Conservation (phyloP, 2,888 invertebrate genomes). For the Latrodectus hesperus region DNA sequence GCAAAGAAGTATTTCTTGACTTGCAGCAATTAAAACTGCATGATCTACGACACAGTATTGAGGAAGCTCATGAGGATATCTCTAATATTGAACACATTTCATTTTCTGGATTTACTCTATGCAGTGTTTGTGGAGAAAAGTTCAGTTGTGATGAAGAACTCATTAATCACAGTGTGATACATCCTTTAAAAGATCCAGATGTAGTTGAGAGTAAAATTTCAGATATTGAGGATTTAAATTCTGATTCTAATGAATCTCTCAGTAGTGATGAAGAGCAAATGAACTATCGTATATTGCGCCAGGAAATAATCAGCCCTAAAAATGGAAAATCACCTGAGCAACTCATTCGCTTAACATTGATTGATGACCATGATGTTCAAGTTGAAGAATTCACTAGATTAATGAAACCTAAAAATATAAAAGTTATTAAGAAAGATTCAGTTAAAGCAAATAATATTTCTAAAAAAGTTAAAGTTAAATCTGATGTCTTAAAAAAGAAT, state of each 20-base stretch:
- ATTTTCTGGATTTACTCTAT: neutral
- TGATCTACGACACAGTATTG: conserved; percentile 26
- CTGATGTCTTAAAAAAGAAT: too few relatives aligned
- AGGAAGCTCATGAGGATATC: conserved; percentile 18
- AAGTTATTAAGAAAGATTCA: neutral
- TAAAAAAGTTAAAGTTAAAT: too few relatives aligned
- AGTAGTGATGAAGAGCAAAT: neutral
- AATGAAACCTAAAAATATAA: neutral
- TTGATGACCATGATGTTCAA: neutral
- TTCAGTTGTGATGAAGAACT: conserved; percentile 7
- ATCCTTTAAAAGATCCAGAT: neutral
- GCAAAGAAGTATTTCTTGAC: conserved; percentile 21
- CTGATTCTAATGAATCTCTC: neutral
- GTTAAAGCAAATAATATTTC: too few relatives aligned
- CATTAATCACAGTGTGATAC: neutral
- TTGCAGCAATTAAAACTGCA: conserved; percentile 25
- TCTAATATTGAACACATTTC: neutral
- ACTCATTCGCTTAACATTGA: neutral
- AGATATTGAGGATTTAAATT: neutral
- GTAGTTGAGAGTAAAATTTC: neutral
- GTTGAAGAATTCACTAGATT: neutral
- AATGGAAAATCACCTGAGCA: neutral
- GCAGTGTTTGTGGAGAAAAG: conserved; percentile 1
- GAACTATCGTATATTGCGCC: neutral
- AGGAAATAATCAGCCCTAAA: neutral